Conservation (phyloP, 2,113 vertebrate genomes). For the Xiphophorus maculatus region DNA sequence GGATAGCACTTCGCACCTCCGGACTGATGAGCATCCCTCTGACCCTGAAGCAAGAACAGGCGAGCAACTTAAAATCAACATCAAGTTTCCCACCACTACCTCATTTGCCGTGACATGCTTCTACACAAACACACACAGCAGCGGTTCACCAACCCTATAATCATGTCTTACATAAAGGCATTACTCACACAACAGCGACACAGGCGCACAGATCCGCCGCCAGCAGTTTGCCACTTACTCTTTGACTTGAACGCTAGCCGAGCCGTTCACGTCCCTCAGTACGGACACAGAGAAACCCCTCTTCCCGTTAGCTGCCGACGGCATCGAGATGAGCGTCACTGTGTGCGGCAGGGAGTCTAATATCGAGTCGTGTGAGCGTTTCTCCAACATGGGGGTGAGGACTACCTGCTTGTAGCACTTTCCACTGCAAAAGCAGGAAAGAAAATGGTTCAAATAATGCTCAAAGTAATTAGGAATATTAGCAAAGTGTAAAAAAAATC, state of each 20-base stretch:
- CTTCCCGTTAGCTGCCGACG: conserved; percentile 88
- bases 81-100: neutral
- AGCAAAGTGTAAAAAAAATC: neutral
- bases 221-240: conserved; percentile 85
- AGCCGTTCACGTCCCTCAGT: conserved; percentile 82
- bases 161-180: conserved; percentile 42
- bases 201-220: neutral
- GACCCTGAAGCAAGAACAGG: conserved; percentile 79
- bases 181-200: conserved; percentile 27
- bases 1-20: conserved; percentile 92
- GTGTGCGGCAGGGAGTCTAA: conserved; percentile 92
- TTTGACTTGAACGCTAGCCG: conserved; percentile 91
- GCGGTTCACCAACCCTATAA: conserved; percentile 38
- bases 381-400: conserved; percentile 92
- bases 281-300: conserved; percentile 91
- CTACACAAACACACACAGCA: neutral
- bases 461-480: neutral
- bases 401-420: conserved; percentile 95
- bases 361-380: conserved; percentile 86
- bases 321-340: conserved; percentile 92
- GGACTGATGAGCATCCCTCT: conserved; percentile 92
- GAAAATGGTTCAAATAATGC: neutral
- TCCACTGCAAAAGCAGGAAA: conserved; percentile 78
- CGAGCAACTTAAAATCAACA: neutral
- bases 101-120: neutral